A percentile compares a stretch with the other conserved stretches of the same genome.
Evolutionary conservation across 2,888 invertebrate species (phyloP).

Genomic region (Papilio gigon): DNA sequence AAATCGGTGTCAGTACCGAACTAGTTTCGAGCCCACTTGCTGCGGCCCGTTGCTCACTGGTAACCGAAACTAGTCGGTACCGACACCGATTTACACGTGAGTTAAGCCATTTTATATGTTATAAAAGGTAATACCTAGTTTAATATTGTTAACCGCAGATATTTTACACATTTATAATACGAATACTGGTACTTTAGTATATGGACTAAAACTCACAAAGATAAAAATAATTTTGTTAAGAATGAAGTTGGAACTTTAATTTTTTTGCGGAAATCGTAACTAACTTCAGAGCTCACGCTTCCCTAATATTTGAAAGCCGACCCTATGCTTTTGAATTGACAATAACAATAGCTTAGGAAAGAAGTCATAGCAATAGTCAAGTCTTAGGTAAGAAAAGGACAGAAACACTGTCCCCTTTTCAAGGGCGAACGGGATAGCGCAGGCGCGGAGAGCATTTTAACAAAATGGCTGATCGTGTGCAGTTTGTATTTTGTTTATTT

Average conservation of each 20-base stretch:
- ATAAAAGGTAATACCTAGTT: no score
- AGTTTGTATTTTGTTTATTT: conserved; percentile 56
- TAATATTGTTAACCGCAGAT: no score
- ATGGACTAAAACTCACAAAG: no score
- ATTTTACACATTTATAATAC: no score
- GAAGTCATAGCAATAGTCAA: conserved; percentile 51
- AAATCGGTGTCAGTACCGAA: no score
- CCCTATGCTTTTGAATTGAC: conserved; percentile 65
- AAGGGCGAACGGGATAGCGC: conserved; percentile 62
- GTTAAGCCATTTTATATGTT: no score
- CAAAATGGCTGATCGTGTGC: conserved; percentile 75
- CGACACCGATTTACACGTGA: no score
- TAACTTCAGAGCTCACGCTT: conserved; percentile 60
- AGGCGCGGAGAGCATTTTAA: conserved; percentile 65
- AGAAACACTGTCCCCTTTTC: conserved; percentile 62
- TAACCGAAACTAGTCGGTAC: no score
- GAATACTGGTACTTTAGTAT: no score
- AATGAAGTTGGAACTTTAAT: conserved; percentile 8
- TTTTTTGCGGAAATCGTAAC: conserved; percentile 44
- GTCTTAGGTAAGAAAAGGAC: conserved; percentile 51
- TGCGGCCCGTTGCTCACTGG: no score
- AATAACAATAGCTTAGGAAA: conserved; percentile 60
- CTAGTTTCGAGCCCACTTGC: no score
- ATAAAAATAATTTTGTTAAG: not conserved
- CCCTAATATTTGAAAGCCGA: conserved; percentile 62